Conservation (phyloP, 2,888 invertebrate species). For the Melanchra persicariae region DNA sequence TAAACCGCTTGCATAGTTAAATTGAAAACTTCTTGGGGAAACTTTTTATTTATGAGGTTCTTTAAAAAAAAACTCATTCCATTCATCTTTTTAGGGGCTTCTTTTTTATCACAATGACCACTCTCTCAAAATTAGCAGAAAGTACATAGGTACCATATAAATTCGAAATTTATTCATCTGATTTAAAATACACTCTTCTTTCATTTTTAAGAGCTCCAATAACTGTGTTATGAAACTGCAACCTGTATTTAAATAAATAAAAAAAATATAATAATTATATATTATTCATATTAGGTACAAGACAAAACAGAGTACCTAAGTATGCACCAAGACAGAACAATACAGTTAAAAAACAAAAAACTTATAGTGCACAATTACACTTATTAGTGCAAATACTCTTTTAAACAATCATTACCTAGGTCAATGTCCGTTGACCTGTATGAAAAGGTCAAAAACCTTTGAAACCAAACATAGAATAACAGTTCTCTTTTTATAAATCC, state of each 20-base stretch:
- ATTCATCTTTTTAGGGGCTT: neutral
- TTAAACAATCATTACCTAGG: neutral
- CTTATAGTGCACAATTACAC: neutral
- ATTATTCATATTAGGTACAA: too few relatives aligned
- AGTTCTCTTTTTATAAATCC: slow-evolving; percentile 12
- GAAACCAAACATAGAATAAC: neutral
- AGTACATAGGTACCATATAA: neutral
- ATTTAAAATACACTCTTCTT: too few relatives aligned
- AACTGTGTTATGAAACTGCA: neutral
- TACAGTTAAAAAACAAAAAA: neutral
- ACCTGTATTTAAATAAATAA: neutral
- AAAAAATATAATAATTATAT: too few relatives aligned
- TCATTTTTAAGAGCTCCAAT: neutral
- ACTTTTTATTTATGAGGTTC: neutral
- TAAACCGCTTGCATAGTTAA: neutral
- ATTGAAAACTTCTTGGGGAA: neutral
- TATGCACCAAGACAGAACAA: neutral
- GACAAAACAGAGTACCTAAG: too few relatives aligned
- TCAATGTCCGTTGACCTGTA: slow-evolving; percentile 6
- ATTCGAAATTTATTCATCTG: neutral
- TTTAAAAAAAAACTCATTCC: neutral
- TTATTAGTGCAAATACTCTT: neutral
- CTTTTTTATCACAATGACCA: neutral
- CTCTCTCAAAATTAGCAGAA: neutral
- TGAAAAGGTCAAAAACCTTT: neutral